A percentile compares a stretch with the other conserved stretches of the same genome.
These are phyloP conservation scores for Brachionus rotundiformis DNA, from an alignment of 1,140 invertebrate species.

Conservation along the genomic window DNA sequence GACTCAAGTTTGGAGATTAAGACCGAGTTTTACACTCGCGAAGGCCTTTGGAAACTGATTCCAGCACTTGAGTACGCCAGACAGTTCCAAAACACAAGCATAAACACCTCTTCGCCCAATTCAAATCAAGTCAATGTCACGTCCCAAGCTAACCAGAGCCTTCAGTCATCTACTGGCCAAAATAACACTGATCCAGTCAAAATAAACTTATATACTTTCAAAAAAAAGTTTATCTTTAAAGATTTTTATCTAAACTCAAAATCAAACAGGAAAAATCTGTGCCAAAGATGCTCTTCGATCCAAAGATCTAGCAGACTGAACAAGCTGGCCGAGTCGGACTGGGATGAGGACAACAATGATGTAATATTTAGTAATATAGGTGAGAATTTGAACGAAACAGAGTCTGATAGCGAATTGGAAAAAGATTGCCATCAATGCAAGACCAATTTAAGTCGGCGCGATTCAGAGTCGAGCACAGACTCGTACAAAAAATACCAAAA, in stretches of 20 bases:
- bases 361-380: conserved; percentile 13
- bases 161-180: background rate
- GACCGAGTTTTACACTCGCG: conserved; percentile 48
- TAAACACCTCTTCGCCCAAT: background rate
- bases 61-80: background rate
- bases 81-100: background rate
- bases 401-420: background rate
- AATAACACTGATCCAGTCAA: conserved; percentile 7
- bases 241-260: background rate
- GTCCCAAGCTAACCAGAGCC: background rate
- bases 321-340: background rate
- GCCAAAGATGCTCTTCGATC: background rate
- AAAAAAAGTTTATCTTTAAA: background rate
- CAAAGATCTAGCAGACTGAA: background rate
- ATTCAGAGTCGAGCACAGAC: background rate
- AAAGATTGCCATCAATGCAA: background rate
- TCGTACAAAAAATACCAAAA: background rate
- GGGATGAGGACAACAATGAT: conserved; percentile 12
- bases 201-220: background rate
- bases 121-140: background rate
- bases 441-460: background rate
- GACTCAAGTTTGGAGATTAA: conserved; percentile 16
- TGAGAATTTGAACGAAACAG: background rate
- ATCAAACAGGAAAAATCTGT: background rate
- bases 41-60: conserved; percentile 2